Evolutionary conservation across 1,140 invertebrate species (phyloP).

Genomic region (Temnothorax nylanderi): DNA sequence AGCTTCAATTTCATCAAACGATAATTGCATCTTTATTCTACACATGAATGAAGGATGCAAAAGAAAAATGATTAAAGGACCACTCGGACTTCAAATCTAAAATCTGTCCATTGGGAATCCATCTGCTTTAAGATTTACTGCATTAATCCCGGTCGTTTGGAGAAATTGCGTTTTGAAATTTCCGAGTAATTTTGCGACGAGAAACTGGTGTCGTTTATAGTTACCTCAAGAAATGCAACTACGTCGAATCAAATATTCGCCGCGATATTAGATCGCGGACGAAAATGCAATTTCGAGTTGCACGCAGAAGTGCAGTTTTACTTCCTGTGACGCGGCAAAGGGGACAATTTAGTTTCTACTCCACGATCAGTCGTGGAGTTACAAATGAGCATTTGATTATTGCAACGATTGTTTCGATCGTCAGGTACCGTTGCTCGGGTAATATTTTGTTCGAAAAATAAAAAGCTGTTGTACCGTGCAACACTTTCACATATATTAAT

Average conservation of each 20-base stretch:
- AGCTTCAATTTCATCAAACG: not conserved
- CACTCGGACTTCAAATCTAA: not conserved
- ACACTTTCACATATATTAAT: not conserved
- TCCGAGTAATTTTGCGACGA: constrained; percentile 4
- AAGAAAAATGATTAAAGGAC: not conserved
- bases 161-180: constrained; percentile 37
- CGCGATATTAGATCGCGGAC: constrained; percentile 29
- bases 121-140: constrained; percentile 22
- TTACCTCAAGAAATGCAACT: constrained; percentile 15
- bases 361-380: not conserved
- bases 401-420: not conserved
- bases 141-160: constrained; percentile 7
- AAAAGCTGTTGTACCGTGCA: not conserved
- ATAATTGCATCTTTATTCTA: not conserved
- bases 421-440: not conserved
- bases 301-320: constrained; percentile 16
- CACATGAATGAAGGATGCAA: not conserved
- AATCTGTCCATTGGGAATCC: not conserved
- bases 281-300: constrained; percentile 40
- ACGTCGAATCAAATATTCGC: constrained; percentile 21
- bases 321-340: not conserved
- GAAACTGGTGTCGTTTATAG: constrained; percentile 21
- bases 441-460: not conserved
- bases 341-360: not conserved
- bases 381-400: constrained; percentile 24